Evolutionary conservation across 2,888 invertebrate genomes (phyloP).

Genomic region (Anthrax anthrax): DNA sequence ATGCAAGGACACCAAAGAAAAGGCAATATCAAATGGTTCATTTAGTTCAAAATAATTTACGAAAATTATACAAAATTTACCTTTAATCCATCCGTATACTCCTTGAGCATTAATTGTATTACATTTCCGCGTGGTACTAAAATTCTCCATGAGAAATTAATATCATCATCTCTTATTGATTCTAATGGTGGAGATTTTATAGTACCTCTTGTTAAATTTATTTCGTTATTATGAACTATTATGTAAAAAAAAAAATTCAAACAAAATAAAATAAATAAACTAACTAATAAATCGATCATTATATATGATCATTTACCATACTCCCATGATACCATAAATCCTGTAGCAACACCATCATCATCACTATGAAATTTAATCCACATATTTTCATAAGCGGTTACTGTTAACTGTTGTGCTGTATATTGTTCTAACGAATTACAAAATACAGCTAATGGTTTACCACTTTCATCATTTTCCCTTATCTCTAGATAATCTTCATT

Average conservation of each 20-base stretch:
- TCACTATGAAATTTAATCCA: slow-evolving; percentile 69
- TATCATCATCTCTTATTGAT: not conserved
- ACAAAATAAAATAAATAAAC: too few species aligned
- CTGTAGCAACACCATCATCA: slow-evolving; percentile 42
- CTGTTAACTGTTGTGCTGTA: slow-evolving; percentile 38
- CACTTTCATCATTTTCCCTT: slow-evolving; percentile 47
- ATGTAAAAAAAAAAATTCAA: slow-evolving; percentile 11
- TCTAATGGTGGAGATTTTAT: slow-evolving; percentile 52
- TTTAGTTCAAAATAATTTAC: slow-evolving; percentile 18
- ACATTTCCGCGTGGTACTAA: slow-evolving; percentile 36
- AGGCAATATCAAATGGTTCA: slow-evolving; percentile 14
- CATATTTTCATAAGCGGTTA: slow-evolving; percentile 42
- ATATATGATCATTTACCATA: slow-evolving; percentile 42
- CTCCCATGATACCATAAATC: slow-evolving; percentile 62
- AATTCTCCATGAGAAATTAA: slow-evolving; percentile 52
- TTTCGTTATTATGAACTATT: slow-evolving; percentile 49
- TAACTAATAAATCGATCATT: too few species aligned
- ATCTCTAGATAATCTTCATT: slow-evolving; percentile 77
- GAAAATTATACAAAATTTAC: slow-evolving; percentile 15
- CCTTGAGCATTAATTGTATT: slow-evolving; percentile 15
- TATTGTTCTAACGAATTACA: slow-evolving; percentile 46
- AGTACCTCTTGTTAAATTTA: slow-evolving; percentile 50
- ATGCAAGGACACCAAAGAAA: too few species aligned
- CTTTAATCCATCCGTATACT: too few species aligned
- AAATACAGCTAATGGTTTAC: slow-evolving; percentile 52